Evolutionary conservation across 2,888 invertebrate species (phyloP), one percentile per base, ranked within the genome.

Genomic region (Himalopsyche kuldschensis): DNA sequence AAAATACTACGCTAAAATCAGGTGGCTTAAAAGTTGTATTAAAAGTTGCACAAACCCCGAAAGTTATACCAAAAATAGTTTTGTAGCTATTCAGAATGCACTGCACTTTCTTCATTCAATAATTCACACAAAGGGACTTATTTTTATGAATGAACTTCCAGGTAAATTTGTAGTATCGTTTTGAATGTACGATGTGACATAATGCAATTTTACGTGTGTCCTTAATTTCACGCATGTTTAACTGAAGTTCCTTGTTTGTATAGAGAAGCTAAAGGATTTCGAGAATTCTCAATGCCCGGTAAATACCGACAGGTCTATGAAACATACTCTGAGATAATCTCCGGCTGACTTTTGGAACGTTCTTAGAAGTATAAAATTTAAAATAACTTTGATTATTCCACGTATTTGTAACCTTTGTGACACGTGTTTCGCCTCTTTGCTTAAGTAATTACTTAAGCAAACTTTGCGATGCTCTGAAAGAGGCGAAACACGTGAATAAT

Each of bases 141-240:
- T 55, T 55, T 41, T 55, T 55, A 55, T 55, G 55, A 55, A 55
- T 55, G 55, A 55, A 55, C n/a, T 55, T 55, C 55, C 55, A 55
- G 55, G 55, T 55, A 55, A 55, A 55, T 55, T 55, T 55, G 55
- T 55, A 55, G 55, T 10, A 24, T 20, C 55, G 20, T n/a, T 24
- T 55, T 55, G 55, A 55, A 55, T 55, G 55, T n/a, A 20, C 20
- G 10, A 55, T 5, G 55, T 55, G 55, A 55, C 55, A 55, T 55
- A 55, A 55, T 55, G 24, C 55, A 55, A 55, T 55, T 55, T 55
- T 55, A 55, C 55, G 55, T 30, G 79, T 82, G 85, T 79, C 80
- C 84, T 80, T 77, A 86, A 86, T 86, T 86, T 85, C 84, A 86
- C 84, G 86, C 82, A 63, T 86, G 80, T 86, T 86, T 63, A 24